Conservation (phyloP, 2,797 vertebrate species). For the Hirundo rustica region DNA sequence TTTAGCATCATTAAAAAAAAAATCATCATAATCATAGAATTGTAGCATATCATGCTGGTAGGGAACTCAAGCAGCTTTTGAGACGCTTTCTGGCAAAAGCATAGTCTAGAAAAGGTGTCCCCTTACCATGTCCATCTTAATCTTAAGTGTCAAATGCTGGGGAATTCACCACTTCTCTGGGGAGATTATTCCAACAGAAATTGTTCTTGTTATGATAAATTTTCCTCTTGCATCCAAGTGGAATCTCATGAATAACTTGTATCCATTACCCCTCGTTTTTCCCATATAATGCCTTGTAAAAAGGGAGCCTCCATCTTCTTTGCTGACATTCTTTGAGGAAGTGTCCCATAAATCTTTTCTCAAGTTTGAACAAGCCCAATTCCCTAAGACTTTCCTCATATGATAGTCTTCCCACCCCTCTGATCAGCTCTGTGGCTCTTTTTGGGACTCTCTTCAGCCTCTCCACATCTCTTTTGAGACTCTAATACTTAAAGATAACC, state of each 20-base stretch:
- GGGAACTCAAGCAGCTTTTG: neutral
- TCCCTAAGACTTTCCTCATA: neutral
- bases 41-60: neutral
- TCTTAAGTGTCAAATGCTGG: neutral
- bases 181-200: neutral
- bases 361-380: neutral
- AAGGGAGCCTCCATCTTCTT: neutral
- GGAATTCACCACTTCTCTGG: neutral
- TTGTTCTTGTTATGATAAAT: neutral
- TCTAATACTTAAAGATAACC: neutral
- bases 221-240: rapidly evolving
- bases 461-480: neutral
- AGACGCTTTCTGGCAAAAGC: neutral
- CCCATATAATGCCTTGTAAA: neutral
- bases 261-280: neutral
- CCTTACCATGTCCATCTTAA: neutral
- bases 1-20: neutral
- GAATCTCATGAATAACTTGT: neutral
- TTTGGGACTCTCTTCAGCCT: rapidly evolving
- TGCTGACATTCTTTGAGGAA: neutral
- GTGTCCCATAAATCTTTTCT: neutral
- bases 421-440: neutral
- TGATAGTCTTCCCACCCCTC: neutral
- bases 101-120: neutral
- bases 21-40: neutral